These are phyloP conservation scores for Ischnus inquisitorius DNA, from an alignment of 2,888 invertebrate species.

Conservation along the genomic window DNA sequence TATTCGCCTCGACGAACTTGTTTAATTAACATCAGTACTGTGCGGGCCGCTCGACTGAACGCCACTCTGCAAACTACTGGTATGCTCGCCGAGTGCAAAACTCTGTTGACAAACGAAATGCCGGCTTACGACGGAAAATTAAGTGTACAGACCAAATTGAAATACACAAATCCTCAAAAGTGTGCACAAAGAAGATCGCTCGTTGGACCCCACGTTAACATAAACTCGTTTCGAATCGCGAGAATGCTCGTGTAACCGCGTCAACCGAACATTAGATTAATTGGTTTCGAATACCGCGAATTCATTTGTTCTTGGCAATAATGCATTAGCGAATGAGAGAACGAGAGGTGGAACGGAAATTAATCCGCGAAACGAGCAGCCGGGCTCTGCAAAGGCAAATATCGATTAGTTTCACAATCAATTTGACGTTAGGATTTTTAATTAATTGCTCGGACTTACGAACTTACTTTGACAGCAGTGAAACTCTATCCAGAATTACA, in stretches of 20 bases:
- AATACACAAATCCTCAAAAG: background rate
- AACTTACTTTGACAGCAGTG: too few species aligned
- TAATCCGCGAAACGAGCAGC: conserved; percentile 26
- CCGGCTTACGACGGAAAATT: background rate
- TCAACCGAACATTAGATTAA: too few species aligned
- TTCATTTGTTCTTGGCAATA: background rate
- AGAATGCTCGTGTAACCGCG: too few species aligned
- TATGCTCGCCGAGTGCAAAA: background rate
- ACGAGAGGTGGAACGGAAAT: conserved; percentile 29
- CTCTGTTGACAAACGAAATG: background rate
- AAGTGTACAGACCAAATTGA: background rate
- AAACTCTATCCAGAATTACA: too few species aligned
- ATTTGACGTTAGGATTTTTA: conserved; percentile 5
- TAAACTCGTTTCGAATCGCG: background rate
- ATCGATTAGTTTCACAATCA: conserved; percentile 33
- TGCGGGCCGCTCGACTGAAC: background rate
- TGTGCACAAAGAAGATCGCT: background rate
- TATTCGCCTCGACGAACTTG: conserved; percentile 9
- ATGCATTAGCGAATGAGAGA: conserved; percentile 20
- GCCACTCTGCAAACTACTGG: background rate
- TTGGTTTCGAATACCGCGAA: background rate
- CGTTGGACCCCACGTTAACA: background rate
- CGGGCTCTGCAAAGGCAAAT: background rate
- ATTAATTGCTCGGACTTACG: background rate
- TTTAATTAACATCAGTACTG: conserved; percentile 17